A percentile compares a stretch with the other conserved stretches of the same genome.
Conservation (phyloP, 2,113 vertebrate genomes). For the Geothlypis trichas region DNA sequence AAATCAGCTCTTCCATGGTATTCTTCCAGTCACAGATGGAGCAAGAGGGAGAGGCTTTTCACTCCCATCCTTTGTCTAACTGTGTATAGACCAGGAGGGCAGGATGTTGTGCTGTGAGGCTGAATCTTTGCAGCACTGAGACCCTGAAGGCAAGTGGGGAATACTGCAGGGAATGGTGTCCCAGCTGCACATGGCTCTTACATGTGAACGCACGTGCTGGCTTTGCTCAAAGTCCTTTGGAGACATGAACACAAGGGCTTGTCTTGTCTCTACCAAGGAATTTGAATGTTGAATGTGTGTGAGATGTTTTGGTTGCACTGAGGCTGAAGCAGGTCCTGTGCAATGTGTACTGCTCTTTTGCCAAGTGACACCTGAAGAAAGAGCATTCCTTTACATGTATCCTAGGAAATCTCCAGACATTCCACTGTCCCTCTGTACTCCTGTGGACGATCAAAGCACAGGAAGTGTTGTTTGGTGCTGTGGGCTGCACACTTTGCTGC, state of each 20-base stretch:
- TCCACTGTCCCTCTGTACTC: background rate
- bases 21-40: background rate
- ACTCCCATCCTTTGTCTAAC: background rate
- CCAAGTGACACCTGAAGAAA: background rate
- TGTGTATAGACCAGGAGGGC: fast-evolving
- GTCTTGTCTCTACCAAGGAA: background rate
- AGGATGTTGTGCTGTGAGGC: background rate
- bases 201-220: fast-evolving
- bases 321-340: fast-evolving
- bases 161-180: background rate
- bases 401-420: background rate
- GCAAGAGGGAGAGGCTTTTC: background rate
- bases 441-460: background rate
- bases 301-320: background rate
- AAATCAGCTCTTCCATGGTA: background rate
- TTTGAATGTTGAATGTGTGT: background rate
- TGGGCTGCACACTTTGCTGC: background rate
- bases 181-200: background rate
- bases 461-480: fast-evolving
- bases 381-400: background rate
- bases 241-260: background rate
- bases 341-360: background rate
- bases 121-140: background rate
- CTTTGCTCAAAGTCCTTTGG: background rate
- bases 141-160: background rate